Evolutionary conservation across 2,113 vertebrate genomes (phyloP), one percentile per base, ranked within the genome.

Genomic region (Nannospalax galili): DNA sequence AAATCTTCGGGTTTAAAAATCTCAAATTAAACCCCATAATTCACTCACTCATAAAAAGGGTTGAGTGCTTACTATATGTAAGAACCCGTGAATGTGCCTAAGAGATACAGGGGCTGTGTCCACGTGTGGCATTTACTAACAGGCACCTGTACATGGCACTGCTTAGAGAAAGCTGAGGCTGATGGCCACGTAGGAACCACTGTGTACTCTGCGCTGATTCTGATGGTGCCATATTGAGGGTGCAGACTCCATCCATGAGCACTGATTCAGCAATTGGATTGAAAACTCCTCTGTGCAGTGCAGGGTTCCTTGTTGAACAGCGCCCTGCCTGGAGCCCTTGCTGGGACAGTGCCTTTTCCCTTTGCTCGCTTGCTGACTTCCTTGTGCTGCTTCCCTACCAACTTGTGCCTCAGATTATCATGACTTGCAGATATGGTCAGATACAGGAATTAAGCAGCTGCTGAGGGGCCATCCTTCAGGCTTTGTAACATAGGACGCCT

Each of bases 21-120:
- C 87, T 94, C 90, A 84, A 77, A 42, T 64, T 67, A 62, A 70
- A 58, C 84, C 82, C 91, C 35, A 32, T 81, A 7, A 90, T 90
- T 74, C 35, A 84, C 28, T 60, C 56, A 79, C 67, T 78, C 92
- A 42, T 82, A 28, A 19, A 80, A 70, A 65, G 42, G 19, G 4
- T 26, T 26, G 37, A 15, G 35, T 84, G 42, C 78, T 95, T 86
- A 6, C 60, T 67, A 0, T 78, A 15, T 11, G 5, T 7, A 73
- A 84, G 58, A 42, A 14, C 28, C 7, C 1, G 26, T 4, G 58
- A 24, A 26, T 62, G 67, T 45, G 9, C n/a, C 32, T 12, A 37
- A 58, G 78, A 88, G 82, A 60, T 16, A 19, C 7, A 14, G 69
- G 30, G 62, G 42, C n/a, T 20, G 4, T 17, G 45, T 15, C 56